These are phyloP conservation scores for Brachyopa scutellaris DNA, from an alignment of 2,888 invertebrate species.

Conservation along the genomic window DNA sequence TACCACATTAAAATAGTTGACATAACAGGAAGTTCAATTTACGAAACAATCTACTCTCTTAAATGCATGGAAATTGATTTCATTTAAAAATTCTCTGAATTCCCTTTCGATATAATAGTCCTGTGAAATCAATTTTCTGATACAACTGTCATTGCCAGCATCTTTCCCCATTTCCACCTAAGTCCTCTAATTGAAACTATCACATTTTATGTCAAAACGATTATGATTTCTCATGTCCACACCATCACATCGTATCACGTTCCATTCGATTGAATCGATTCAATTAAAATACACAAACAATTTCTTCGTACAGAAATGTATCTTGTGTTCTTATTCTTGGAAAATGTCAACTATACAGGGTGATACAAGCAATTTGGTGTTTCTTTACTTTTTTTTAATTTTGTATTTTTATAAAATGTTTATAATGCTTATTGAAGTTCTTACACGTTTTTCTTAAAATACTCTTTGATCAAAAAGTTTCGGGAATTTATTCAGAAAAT, in stretches of 20 bases:
- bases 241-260: neutral
- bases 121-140: neutral
- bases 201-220: neutral
- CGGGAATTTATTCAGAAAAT: too few relatives aligned
- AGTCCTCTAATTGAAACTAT: neutral
- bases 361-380: too few relatives aligned
- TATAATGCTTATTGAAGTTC: too few relatives aligned
- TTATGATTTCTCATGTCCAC: conserved; percentile 9
- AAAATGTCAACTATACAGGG: neutral
- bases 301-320: neutral
- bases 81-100: too few relatives aligned
- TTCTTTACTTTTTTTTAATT: too few relatives aligned
- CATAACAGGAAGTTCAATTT: too few relatives aligned
- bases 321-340: neutral
- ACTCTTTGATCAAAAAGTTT: too few relatives aligned
- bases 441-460: too few relatives aligned
- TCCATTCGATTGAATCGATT: conserved; percentile 1
- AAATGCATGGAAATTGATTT: too few relatives aligned
- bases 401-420: too few relatives aligned
- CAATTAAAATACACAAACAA: neutral
- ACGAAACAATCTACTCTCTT: too few relatives aligned
- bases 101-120: neutral
- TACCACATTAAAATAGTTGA: too few relatives aligned
- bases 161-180: neutral
- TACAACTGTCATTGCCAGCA: neutral